Evolutionary conservation across 2,113 vertebrate genomes (phyloP).

Genomic region (Cololabis saira): DNA sequence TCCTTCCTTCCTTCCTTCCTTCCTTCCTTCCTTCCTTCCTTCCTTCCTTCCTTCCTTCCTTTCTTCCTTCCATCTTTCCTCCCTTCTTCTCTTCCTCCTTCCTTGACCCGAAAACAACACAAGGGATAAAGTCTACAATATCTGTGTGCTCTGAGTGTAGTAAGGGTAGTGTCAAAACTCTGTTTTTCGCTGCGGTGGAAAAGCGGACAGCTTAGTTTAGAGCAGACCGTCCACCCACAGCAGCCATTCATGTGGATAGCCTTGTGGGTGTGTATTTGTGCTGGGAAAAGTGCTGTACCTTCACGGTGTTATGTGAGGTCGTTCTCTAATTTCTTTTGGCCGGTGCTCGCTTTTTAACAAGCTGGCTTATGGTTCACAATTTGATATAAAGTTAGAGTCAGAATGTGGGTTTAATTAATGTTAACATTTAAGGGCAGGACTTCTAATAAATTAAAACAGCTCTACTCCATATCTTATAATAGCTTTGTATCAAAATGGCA

Average conservation of each 20-base stretch:
- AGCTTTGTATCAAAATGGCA: too few species aligned
- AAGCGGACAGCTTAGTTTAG: constrained; percentile 35
- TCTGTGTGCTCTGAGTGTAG: constrained; percentile 30
- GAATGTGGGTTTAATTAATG: constrained; percentile 6
- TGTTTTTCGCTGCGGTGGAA: constrained; percentile 17
- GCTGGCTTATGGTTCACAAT: constrained; percentile 14
- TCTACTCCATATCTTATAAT: too few species aligned
- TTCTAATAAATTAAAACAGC: too few species aligned
- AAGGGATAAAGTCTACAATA: too few species aligned
- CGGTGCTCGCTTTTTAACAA: constrained; percentile 20
- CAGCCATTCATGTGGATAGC: constrained; percentile 29
- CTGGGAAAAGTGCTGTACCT: neutral
- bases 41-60: too few species aligned
- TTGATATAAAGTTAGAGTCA: constrained; percentile 25
- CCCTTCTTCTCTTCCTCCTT: too few species aligned
- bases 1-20: too few species aligned
- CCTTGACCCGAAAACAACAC: too few species aligned
- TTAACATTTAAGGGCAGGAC: neutral
- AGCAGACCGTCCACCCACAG: constrained; percentile 21
- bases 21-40: too few species aligned
- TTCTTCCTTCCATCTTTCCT: too few species aligned
- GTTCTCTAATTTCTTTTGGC: constrained; percentile 20
- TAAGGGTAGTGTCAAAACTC: constrained; percentile 28
- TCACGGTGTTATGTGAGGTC: constrained; percentile 27
- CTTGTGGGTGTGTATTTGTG: constrained; percentile 6